These are phyloP conservation scores for Phymastichus coffea DNA, from an alignment of 1,140 invertebrate genomes.

Conservation along the genomic window DNA sequence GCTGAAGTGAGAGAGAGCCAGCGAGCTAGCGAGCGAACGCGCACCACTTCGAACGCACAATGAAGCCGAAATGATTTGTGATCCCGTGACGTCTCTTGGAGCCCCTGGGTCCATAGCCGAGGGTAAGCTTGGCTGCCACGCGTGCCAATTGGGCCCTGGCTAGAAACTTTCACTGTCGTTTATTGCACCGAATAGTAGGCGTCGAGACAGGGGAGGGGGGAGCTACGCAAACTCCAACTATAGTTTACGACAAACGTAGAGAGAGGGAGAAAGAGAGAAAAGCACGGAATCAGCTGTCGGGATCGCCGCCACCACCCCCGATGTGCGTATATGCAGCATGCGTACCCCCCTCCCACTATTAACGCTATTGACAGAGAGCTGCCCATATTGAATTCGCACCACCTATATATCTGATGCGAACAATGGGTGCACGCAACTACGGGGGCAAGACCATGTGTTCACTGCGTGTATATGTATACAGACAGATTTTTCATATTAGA, in stretches of 20 bases:
- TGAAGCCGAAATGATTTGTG: conserved; percentile 44
- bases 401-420: too few relatives aligned
- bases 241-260: neutral
- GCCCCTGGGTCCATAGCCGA: conserved; percentile 26
- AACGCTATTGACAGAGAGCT: conserved; percentile 48
- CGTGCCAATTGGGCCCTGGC: conserved; percentile 48
- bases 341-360: conserved; percentile 50
- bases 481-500: conserved; percentile 1
- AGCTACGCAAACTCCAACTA: neutral
- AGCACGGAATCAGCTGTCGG: conserved; percentile 45
- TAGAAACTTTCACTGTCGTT: conserved; percentile 48
- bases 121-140: conserved; percentile 39
- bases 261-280: too few relatives aligned
- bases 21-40: neutral
- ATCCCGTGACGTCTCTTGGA: conserved; percentile 33
- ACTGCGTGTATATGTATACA: too few relatives aligned
- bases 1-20: neutral
- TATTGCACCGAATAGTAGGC: conserved; percentile 32
- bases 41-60: conserved; percentile 30
- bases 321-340: conserved; percentile 26
- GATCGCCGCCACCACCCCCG: conserved; percentile 41
- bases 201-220: conserved; percentile 20
- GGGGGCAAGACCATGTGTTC: conserved; percentile 26
- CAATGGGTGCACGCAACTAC: neutral
- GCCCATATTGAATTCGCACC: conserved; percentile 37